These are phyloP conservation scores for Mastomys natalensis DNA, from an alignment of 2,113 vertebrate species.

Conservation along the genomic window DNA sequence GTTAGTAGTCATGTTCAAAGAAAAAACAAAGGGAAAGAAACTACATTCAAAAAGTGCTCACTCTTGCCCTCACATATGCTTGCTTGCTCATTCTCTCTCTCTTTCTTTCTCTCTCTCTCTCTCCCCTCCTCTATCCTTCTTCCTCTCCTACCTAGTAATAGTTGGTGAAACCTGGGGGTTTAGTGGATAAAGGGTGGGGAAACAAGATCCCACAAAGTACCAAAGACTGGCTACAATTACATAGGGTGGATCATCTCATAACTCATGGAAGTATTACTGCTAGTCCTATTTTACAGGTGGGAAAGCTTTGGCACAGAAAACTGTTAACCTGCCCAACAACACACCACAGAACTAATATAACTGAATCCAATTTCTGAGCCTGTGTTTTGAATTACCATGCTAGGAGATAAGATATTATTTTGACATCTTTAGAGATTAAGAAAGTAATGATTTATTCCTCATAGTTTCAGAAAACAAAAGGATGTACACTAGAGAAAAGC, in stretches of 20 bases:
- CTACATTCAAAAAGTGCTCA: no score
- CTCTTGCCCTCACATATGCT: no score
- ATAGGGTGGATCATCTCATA: not conserved
- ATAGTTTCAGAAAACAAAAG: slow-evolving; percentile 57
- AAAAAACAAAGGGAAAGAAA: no score
- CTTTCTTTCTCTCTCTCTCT: no score
- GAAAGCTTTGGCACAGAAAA: slow-evolving; percentile 33
- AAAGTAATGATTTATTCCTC: slow-evolving; percentile 6
- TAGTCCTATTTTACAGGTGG: slow-evolving; percentile 6
- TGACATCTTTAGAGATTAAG: slow-evolving; percentile 35
- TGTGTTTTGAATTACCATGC: slow-evolving; percentile 3
- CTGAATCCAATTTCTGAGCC: not conserved
- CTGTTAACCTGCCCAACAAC: slow-evolving; percentile 15
- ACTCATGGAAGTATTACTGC: not conserved
- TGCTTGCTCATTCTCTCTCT: no score
- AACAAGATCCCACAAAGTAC: no score
- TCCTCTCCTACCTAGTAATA: no score
- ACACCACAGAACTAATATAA: slow-evolving; percentile 28
- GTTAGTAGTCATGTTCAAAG: no score
- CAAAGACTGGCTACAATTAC: no score
- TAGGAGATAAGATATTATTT: not conserved
- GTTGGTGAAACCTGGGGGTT: no score
- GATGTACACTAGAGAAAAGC: slow-evolving; percentile 14
- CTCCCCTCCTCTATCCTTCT: no score
- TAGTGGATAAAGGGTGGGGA: no score